These are phyloP conservation scores for Calosoma granatense DNA, from an alignment of 1,140 invertebrate genomes.

Conservation along the genomic window DNA sequence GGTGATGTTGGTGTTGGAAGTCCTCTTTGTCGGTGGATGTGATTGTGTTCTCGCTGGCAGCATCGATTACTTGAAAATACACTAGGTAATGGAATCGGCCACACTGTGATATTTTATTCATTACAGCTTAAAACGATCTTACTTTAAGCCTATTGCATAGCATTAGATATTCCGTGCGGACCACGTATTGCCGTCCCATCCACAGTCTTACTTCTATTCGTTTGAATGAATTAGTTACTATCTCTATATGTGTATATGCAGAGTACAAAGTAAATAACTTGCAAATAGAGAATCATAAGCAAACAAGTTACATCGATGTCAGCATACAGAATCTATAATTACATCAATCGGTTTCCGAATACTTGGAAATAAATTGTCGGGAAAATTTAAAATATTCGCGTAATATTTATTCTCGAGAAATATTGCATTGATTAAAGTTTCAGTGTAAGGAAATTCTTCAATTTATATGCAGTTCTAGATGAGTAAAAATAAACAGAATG, in stretches of 20 bases:
- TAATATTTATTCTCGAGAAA: not conserved
- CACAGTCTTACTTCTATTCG: too few relatives aligned
- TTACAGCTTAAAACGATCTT: not conserved
- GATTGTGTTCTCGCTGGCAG: not conserved
- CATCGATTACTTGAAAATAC: not conserved
- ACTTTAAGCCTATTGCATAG: not conserved
- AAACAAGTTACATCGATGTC: too few relatives aligned
- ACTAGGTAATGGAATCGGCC: not conserved
- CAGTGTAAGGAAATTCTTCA: not conserved
- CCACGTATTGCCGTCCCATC: too few relatives aligned
- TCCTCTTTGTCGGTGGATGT: too few relatives aligned
- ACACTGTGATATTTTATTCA: not conserved
- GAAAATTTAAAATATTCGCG: not conserved
- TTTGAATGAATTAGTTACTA: too few relatives aligned
- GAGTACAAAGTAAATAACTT: too few relatives aligned
- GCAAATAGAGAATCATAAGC: too few relatives aligned
- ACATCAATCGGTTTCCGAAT: too few relatives aligned
- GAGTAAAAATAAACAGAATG: constrained; percentile 7
- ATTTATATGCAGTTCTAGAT: constrained; percentile 1
- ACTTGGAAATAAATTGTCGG: not conserved
- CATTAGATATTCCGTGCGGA: not conserved
- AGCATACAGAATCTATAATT: too few relatives aligned
- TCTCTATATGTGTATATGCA: too few relatives aligned
- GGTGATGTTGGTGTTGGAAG: too few relatives aligned
- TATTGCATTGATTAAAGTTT: not conserved